Conservation (phyloP, 2,888 invertebrate genomes). For the Sycophila texana region DNA sequence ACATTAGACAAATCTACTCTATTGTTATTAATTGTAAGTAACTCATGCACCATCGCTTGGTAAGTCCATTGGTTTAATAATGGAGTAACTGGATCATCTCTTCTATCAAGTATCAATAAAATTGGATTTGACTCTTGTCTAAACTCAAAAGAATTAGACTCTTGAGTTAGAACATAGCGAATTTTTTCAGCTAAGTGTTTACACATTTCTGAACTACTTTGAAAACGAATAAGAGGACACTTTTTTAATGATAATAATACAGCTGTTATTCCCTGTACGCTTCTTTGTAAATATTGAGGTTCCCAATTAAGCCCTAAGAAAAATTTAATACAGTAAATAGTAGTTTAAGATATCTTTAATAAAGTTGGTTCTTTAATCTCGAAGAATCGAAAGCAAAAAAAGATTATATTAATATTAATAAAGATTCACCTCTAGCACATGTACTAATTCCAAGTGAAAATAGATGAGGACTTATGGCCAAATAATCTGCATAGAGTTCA, state of each 20-base stretch:
- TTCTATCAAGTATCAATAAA: constrained; percentile 92
- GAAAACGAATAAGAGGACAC: constrained; percentile 92
- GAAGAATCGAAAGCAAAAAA: neutral
- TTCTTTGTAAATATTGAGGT: constrained; percentile 85
- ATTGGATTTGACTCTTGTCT: constrained; percentile 86
- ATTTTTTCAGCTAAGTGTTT: constrained; percentile 90
- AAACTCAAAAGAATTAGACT: constrained; percentile 91
- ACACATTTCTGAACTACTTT: constrained; percentile 90
- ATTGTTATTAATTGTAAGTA: constrained; percentile 90
- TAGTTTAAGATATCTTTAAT: constrained; percentile 64
- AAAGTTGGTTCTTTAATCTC: constrained; percentile 6
- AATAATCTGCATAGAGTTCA: constrained; percentile 97
- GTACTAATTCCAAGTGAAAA: constrained; percentile 88
- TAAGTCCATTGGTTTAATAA: constrained; percentile 99
- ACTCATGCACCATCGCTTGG: constrained; percentile 99
- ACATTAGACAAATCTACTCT: constrained; percentile 92
- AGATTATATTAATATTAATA: constrained; percentile 14
- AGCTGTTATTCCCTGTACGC: constrained; percentile 90
- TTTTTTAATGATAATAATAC: constrained; percentile 93
- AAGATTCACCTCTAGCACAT: constrained; percentile 80
- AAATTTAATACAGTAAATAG: constrained; percentile 25
- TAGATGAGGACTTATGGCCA: constrained; percentile 94
- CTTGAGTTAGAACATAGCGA: constrained; percentile 89
- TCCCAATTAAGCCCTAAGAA: constrained; percentile 84
- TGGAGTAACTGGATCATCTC: constrained; percentile 97